These are phyloP conservation scores for Metridium senile DNA, from an alignment of 92 coral and sea anemone genomes.

Conservation along the genomic window DNA sequence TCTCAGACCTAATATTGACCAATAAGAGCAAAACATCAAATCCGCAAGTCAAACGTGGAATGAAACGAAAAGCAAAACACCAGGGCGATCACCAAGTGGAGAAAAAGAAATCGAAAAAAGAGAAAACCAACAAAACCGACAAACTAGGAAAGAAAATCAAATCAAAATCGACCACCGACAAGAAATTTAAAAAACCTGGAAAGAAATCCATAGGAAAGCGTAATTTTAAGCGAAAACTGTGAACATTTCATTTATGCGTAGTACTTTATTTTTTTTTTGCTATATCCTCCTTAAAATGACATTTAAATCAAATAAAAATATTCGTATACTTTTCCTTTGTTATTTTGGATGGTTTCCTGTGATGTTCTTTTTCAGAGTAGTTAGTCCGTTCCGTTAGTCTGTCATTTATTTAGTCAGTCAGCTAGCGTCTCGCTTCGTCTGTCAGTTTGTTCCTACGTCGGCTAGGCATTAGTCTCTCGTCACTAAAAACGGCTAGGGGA, in stretches of 20 bases:
- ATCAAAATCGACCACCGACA: neutral
- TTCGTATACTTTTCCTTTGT: neutral
- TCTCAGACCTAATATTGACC: conserved; percentile 38
- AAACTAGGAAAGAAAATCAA: conserved; percentile 21
- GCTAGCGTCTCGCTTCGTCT: neutral
- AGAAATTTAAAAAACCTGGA: conserved; percentile 1
- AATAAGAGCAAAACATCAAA: conserved; percentile 14
- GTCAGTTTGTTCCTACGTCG: neutral
- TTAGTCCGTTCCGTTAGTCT: neutral
- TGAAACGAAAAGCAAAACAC: conserved; percentile 28
- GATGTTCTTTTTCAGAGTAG: neutral
- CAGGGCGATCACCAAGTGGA: neutral
- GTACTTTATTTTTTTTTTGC: no score
- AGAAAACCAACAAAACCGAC: conserved; percentile 14
- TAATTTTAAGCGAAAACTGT: neutral
- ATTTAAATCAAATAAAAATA: no score
- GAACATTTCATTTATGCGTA: neutral
- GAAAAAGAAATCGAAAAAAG: conserved; percentile 22
- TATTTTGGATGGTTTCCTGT: neutral
- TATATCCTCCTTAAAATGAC: no score
- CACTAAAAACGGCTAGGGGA: no score
- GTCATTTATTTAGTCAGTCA: neutral
- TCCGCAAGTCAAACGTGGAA: neutral
- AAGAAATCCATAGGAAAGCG: conserved; percentile 17
- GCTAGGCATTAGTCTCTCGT: neutral